Evolutionary conservation across 2,113 vertebrate species (phyloP).

Genomic region (Podarcis cretensis): DNA sequence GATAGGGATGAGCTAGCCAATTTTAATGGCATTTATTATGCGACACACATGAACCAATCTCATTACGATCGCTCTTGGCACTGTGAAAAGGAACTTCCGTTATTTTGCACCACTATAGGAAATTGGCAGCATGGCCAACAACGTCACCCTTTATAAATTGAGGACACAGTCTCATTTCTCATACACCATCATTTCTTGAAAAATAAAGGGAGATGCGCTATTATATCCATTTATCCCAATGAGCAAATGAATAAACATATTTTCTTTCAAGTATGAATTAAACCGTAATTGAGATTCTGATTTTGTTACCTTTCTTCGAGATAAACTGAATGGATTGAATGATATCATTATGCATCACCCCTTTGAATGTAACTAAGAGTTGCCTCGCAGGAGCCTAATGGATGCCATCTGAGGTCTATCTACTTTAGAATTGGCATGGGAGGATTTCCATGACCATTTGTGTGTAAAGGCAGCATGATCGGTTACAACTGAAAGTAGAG

Average conservation of each 20-base stretch:
- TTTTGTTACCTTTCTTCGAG: neutral
- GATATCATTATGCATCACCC: neutral
- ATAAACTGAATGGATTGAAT: neutral
- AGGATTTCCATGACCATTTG: neutral
- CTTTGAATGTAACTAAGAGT: neutral
- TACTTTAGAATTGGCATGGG: neutral
- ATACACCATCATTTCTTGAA: neutral
- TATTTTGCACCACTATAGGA: constrained; percentile 1
- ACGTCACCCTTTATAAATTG: neutral
- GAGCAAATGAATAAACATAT: neutral
- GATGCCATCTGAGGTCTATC: neutral
- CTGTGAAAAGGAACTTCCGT: neutral
- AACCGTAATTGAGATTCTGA: neutral
- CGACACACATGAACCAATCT: rapidly evolving
- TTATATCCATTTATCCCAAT: neutral
- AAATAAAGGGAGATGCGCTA: neutral
- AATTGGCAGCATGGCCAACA: constrained; percentile 14
- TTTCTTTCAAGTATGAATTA: neutral
- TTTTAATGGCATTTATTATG: neutral
- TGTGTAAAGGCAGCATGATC: neutral
- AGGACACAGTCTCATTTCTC: neutral
- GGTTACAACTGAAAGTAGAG: neutral
- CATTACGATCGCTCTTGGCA: neutral
- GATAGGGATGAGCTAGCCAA: neutral
- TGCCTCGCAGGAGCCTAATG: neutral